Evolutionary conservation across 2,113 vertebrate species (phyloP).

Genomic region (Trematomus loennbergii): DNA sequence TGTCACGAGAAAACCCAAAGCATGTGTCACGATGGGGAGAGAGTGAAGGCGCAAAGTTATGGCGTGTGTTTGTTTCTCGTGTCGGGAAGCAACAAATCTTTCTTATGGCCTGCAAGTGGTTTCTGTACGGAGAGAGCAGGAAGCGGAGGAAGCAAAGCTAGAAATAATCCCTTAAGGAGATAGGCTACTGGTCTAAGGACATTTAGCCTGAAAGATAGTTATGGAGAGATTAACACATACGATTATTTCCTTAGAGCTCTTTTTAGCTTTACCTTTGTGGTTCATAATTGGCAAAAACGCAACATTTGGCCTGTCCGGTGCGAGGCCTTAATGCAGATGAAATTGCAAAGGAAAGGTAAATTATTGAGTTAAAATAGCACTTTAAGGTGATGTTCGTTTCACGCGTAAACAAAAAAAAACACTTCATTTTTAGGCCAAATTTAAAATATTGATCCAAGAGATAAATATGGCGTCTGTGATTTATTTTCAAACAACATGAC

Average conservation of each 20-base stretch:
- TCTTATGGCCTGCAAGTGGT: slow-evolving; percentile 55
- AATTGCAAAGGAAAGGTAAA: not conserved
- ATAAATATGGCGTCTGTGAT: not conserved
- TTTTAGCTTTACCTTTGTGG: not conserved
- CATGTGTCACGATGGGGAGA: slow-evolving; percentile 49
- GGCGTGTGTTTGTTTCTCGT: slow-evolving; percentile 64
- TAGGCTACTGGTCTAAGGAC: not conserved
- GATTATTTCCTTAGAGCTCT: slow-evolving; percentile 11
- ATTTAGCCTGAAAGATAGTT: not conserved
- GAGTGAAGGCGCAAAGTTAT: slow-evolving; percentile 50
- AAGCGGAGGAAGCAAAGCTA: not conserved
- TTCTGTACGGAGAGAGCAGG: slow-evolving; percentile 3
- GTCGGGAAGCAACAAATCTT: slow-evolving; percentile 76
- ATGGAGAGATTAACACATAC: slow-evolving; percentile 18
- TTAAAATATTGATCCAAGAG: slow-evolving; percentile 8
- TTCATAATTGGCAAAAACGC: slow-evolving; percentile 26
- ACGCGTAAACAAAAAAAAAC: not conserved
- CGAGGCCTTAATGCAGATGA: slow-evolving; percentile 16
- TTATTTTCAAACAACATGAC: slow-evolving; percentile 17
- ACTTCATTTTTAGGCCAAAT: not conserved
- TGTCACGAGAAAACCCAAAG: slow-evolving; percentile 57
- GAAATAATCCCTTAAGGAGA: slow-evolving; percentile 1
- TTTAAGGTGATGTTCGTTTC: not conserved
- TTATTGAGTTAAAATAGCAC: not conserved
- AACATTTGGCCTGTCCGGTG: slow-evolving; percentile 1